Conservation (phyloP, 2,797 vertebrate species). For the Fundulus diaphanus region DNA sequence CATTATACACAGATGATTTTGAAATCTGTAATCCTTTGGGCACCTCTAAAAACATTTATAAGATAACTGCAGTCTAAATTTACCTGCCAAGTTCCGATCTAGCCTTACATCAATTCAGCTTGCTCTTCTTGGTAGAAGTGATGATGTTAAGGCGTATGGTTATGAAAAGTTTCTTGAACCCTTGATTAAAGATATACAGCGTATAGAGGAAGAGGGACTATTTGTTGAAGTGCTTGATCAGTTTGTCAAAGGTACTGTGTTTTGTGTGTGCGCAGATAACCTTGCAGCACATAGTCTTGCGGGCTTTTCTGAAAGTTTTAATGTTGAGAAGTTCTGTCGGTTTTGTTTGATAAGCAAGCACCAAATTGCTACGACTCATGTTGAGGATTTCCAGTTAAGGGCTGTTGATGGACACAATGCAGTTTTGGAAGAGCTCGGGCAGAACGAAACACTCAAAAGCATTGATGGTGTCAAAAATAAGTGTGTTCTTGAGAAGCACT, state of each 20-base stretch:
- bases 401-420: background rate
- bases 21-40: background rate
- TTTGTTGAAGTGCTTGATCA: conserved; percentile 2
- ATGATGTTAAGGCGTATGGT: too few species aligned
- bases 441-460: background rate
- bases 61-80: conserved; percentile 28
- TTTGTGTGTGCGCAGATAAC: background rate
- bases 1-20: too few species aligned
- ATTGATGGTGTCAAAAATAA: background rate
- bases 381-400: background rate
- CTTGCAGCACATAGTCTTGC: conserved; percentile 4
- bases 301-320: conserved; percentile 1
- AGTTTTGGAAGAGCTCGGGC: background rate
- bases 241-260: conserved; percentile 1
- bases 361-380: background rate
- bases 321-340: background rate
- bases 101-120: conserved; percentile 7
- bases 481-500: background rate
- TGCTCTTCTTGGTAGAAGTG: conserved; percentile 14
- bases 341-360: background rate
- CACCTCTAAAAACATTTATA: conserved; percentile 6
- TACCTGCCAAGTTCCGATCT: conserved; percentile 15
- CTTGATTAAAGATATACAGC: background rate
- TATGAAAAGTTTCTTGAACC: conserved; percentile 11
- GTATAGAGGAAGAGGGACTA: background rate